A percentile compares a stretch with the other conserved stretches of the same genome.
phyloP scores from a whole-genome alignment of 1,140 invertebrate genomes.

The Zaprionus africanus region DNA sequence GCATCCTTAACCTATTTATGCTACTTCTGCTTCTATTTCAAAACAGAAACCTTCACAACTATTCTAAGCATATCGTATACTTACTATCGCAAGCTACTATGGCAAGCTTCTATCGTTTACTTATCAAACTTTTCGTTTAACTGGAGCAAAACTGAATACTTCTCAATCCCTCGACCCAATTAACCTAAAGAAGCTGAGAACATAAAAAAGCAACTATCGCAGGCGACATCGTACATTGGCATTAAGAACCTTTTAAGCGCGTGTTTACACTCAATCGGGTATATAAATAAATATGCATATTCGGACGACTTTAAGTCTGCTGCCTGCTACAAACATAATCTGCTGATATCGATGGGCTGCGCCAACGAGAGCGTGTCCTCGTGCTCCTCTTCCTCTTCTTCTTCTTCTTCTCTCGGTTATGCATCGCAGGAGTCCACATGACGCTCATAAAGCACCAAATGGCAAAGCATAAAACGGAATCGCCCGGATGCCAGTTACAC shows the following conservation, averaged over 20 bases:
- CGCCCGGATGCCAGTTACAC: conserved; percentile 28
- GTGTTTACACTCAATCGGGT: background rate
- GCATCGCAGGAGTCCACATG: conserved; percentile 39
- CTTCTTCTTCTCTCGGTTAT: conserved; percentile 22
- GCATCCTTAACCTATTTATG: background rate
- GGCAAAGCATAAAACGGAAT: conserved; percentile 68
- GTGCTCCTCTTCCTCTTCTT: background rate
- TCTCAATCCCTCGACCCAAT: background rate
- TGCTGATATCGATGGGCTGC: conserved; percentile 34
- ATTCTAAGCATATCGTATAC: background rate
- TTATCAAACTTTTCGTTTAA: background rate
- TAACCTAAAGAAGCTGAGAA: background rate
- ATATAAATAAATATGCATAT: conserved; percentile 4
- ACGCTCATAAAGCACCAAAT: conserved; percentile 64
- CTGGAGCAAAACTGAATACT: background rate
- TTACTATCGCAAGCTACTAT: background rate
- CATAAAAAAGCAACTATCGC: background rate
- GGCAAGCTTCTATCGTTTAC: background rate
- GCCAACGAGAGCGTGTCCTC: background rate
- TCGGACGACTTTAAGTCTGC: background rate
- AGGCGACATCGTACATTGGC: background rate
- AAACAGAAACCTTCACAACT: background rate
- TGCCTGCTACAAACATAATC: conserved; percentile 8
- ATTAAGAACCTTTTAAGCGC: conserved; percentile 2
- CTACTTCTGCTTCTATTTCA: background rate